Base-by-base conservation (phyloP, 2,888 invertebrate genomes). In the Lycophotia porphyrea region DNA sequence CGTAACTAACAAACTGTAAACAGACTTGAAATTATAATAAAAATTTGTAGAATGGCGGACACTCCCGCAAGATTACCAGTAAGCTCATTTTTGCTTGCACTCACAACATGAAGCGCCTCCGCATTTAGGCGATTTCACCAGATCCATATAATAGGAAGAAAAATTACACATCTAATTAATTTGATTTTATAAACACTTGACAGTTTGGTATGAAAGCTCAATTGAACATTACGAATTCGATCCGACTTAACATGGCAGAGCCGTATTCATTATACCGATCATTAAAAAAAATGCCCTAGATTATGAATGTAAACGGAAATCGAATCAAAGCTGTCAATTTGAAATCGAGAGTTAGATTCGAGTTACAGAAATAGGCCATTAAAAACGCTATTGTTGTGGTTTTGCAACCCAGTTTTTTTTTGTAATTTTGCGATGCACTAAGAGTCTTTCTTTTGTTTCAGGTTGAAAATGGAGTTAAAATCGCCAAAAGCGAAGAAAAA, bases 401-500 rank as follows among this genome's bases (percentile, higher is more conserved):
- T 71, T 67, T 15, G 5, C 2, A 24, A 0, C 5, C 27, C 55
- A 55, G 27, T 55, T 55, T 27, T 27, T 27, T 31, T 31, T 58
- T 2, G 5, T 8, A 55, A 18, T 9, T 0, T 0, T 5, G 11
- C 13, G 9, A 55, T 55, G n/a, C 1, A 34, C 18, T 58, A 27
- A 31, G 21, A 5, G 18, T 68, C 5, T 63, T 70, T 79, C 52
- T 77, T 74, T 90, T 84, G 85, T 93, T 92, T 11, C 95, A 96
- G 95, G 88, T 92, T 88, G 87, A 93, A 90, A 87, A 96, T 96
- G 96, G 95, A 96, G 91, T 77, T 95, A 11, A 96, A 96, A 90
- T 91, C 95, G 21, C 95, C 95, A 47, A 96, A 95, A 88, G 92
- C 95, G 81, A 96, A 95, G 90, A 96, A 95, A 93, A 95, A 95